Evolutionary conservation across 2,888 invertebrate species (phyloP), one percentile per base, ranked within the genome.

Genomic region (Abrostola triplasia): DNA sequence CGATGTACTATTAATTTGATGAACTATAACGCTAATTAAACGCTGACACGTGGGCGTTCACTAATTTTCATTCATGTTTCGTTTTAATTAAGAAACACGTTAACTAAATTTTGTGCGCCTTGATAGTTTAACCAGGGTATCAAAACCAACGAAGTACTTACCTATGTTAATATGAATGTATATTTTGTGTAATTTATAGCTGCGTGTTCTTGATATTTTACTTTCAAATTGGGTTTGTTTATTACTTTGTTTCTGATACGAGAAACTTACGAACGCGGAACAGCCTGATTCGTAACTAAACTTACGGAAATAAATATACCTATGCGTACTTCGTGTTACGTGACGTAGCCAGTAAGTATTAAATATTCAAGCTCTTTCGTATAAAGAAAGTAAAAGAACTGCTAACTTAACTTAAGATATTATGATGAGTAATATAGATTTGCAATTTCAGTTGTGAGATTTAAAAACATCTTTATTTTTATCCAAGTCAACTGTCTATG

Each of bases 1-100:
- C 13, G 44, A 54, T 64, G 44, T 35, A 24, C 48, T 49, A 60
- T 68, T 41, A 64, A 68, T 71, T 71, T 64, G 24, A 73, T 73
- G 54, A 72, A 67, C 10, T 44, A 72, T 41, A 51, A 50, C 6
- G 36, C 54, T 59, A 64, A 72, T 73, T 60, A 60, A 47, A 68
- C 10, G 8, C 10, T 13, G 12, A 8, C 44, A n/a, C 24, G 38
- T 51, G 47, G 68, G 47, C 37, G 53, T 53, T 49, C 36, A 37
- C 35, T 47, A 47, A 49, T 59, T 56, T 41, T 64, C 57, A 68
- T 73, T 68, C 53, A 64, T 64, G 47, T 64, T 60, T 37, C 36
- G 36, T 52, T 11, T 37, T 59, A 52, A 38, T 59, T 52, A 59
- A 44, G 44, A 37, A 37, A 47, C 37, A 47, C 0, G n/a, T 36